Evolutionary conservation across 1,140 invertebrate genomes (phyloP), one percentile per base, ranked within the genome.

Genomic region (Philaenus spumarius): DNA sequence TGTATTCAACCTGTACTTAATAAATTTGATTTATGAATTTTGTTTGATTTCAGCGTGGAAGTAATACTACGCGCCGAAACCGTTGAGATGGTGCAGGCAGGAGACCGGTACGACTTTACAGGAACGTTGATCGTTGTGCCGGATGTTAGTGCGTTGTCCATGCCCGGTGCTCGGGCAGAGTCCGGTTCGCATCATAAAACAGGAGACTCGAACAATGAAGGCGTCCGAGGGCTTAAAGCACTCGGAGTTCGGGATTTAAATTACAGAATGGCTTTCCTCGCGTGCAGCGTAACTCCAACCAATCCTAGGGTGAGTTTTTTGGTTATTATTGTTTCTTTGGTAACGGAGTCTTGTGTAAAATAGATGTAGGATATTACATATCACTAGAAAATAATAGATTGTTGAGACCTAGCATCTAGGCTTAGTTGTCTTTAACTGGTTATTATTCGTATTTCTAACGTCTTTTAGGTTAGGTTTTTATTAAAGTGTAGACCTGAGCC

Each of bases 121-220:
- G 93, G 97, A 47, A 96, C 95, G 1, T 75, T 99, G 5, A 98
- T 99, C 68, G 96, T 98, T 3, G 92, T 99, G 1, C 97, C 97
- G 1, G 96, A 99, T 79, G 90, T 99, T 1, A 85, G 87, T 5
- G 84, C 85, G 3, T 70, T 99, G 22, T 81, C 89, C n/a, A 69
- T 89, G 50, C 90, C 68, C 5, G 95, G 93, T 20, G 86, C 89
- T 1, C 84, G 86, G 69, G 83, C 92, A 6, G 94, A 97, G 71
- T 50, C 35, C n/a, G 82, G 80, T 1, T 82, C 87, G 0, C 78
- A 84, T 9, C 85, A 92, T 58, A 84, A 85, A 62, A 73, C 74
- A 1, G 82, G 80, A 43, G 85, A 92, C 67, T 85, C 86, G 22
- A 82, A 87, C 58, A 78, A 78, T 65, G 95, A 97, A 69, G 97